These are phyloP conservation scores for Bubo scandiacus DNA, from an alignment of 2,113 vertebrate species.

Conservation along the genomic window DNA sequence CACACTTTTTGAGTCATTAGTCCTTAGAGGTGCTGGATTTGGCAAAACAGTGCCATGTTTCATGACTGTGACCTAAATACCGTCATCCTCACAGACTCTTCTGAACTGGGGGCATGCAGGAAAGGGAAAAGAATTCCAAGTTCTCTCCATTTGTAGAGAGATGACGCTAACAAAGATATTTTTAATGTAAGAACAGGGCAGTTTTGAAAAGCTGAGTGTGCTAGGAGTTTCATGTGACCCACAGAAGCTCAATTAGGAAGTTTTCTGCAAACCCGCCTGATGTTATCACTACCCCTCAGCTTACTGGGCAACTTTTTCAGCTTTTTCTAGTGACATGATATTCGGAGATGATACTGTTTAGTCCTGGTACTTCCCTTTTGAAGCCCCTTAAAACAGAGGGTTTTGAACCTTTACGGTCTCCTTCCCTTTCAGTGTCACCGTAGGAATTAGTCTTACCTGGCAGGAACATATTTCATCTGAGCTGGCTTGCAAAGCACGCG, in stretches of 20 bases:
- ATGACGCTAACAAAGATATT: not conserved
- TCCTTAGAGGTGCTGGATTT: not conserved
- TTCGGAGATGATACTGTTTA: not conserved
- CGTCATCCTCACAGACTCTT: fast-evolving
- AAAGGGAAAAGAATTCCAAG: not conserved
- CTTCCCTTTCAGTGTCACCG: not conserved
- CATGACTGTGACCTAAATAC: not conserved
- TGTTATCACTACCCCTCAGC: not conserved
- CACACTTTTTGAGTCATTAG: not conserved
- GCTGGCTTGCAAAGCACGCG: not conserved
- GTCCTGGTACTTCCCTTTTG: not conserved
- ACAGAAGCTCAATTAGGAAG: not conserved
- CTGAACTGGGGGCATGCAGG: not conserved
- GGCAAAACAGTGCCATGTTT: not conserved
- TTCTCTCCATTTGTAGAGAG: not conserved
- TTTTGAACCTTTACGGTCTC: not conserved
- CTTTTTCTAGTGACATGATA: not conserved
- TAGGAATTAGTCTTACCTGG: not conserved
- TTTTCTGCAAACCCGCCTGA: not conserved
- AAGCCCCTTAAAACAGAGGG: not conserved
- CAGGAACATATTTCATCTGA: not conserved
- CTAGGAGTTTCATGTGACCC: not conserved
- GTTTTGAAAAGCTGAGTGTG: not conserved
- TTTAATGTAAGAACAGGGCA: not conserved
- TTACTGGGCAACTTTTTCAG: not conserved